These are phyloP conservation scores for Acipenser oxyrinchus DNA, from an alignment of 2,797 vertebrate genomes.

Conservation along the genomic window DNA sequence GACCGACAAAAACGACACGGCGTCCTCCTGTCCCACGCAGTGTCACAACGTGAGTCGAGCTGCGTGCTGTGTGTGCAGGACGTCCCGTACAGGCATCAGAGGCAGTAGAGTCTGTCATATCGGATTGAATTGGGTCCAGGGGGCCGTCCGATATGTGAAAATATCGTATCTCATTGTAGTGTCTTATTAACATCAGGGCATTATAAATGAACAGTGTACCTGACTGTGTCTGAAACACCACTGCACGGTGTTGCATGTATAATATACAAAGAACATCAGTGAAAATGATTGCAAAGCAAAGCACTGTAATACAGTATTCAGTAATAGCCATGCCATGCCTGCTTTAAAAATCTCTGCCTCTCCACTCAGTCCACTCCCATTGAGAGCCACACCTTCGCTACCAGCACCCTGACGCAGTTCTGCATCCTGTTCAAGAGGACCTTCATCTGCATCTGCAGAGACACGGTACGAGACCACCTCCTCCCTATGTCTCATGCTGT, in stretches of 20 bases:
- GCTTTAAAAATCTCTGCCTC: not conserved
- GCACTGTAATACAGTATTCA: too few species aligned
- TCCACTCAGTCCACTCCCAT: conserved; percentile 61
- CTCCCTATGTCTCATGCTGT: too few species aligned
- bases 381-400: conserved; percentile 91
- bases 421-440: conserved; percentile 95
- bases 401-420: conserved; percentile 89
- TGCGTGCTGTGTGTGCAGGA: not conserved
- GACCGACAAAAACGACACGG: conserved; percentile 63
- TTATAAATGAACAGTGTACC: too few species aligned
- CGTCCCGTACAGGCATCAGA: not conserved
- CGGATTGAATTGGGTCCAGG: too few species aligned
- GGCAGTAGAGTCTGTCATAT: too few species aligned
- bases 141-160: too few species aligned
- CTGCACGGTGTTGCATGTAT: too few species aligned
- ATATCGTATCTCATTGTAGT: too few species aligned
- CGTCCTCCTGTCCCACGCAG: conserved; percentile 60
- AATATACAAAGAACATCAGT: too few species aligned
- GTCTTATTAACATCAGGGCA: too few species aligned
- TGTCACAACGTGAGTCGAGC: conserved; percentile 54
- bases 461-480: conserved; percentile 61
- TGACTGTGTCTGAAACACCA: too few species aligned
- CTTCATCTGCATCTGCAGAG: conserved; percentile 86
- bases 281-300: too few species aligned
- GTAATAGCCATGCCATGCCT: not conserved